Evolutionary conservation across 1,140 invertebrate species (phyloP), one percentile per base, ranked within the genome.

Genomic region (Saxidomus purpurata): DNA sequence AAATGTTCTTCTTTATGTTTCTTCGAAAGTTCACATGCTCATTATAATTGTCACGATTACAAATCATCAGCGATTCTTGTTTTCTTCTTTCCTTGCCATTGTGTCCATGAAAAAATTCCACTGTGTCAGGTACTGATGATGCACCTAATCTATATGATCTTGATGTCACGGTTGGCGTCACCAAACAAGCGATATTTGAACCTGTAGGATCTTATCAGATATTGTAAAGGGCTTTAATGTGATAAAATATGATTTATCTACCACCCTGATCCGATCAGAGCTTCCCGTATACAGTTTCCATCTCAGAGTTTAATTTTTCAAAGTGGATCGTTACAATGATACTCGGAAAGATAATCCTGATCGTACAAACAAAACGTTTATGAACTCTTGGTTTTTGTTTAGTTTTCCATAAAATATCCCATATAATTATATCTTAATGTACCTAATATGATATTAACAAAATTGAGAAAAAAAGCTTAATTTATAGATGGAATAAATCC

Each of bases 211-310:
- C 40, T 63, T 82, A 82, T 82, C 80, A 34, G 55, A 9, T 34
- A n/a, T 2, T 59, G 40, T 82, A 59, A 40, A 82, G 22, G n/a
- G 52, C 59, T 82, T 82, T 63, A 82, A 82, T 47, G 80, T 82
- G 80, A 82, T 82, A 82, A 59, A 63, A 82, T 82, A 82, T 82
- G 80, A 82, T 82, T 82, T 82, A 82, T 82, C n/a, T 38, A 63
- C 49, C 43, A 34, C 49, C 80, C 34, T 61, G 52, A 82, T 63
- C 52, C 36, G 80, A 82, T 82, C 80, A 67, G 36, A 63, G 19
- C 1, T 63, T 82, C 31, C 25, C 52, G 43, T 82, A 43, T 63
- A 43, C 61, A 13, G 40, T 82, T 82, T 47, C 55, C 38, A 43
- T 47, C 52, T 25, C 34, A 31, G 0, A 38, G 83, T 85, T 85